Evolutionary conservation across 2,888 invertebrate genomes (phyloP).

Genomic region (Xylophagus ater): DNA sequence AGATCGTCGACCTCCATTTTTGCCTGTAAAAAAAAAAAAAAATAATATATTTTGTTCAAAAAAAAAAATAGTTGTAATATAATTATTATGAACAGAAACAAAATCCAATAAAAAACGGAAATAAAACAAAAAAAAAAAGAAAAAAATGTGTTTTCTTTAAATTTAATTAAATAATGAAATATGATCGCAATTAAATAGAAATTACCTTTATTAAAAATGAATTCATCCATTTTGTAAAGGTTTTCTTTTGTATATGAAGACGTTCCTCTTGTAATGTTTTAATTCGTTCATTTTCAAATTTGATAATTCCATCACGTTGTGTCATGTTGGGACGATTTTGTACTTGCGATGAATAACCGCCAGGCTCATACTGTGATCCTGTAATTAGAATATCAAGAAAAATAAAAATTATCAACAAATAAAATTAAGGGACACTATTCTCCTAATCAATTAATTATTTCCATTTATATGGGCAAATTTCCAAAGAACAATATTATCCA

Average conservation of each 20-base stretch:
- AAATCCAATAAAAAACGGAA: not conserved
- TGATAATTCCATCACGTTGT: slow-evolving; percentile 80
- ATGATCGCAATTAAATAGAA: slow-evolving; percentile 6
- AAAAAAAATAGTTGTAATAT: not conserved
- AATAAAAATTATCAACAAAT: not conserved
- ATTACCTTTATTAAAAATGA: slow-evolving; percentile 85
- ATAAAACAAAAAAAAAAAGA: not conserved
- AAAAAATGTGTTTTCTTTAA: slow-evolving; percentile 2
- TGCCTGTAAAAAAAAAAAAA: slow-evolving; percentile 50
- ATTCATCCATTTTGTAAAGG: slow-evolving; percentile 99
- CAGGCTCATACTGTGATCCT: slow-evolving; percentile 58
- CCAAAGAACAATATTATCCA: no score
- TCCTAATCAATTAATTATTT: not conserved
- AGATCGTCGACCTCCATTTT: slow-evolving; percentile 97
- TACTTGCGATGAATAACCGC: slow-evolving; percentile 50
- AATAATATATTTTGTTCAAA: slow-evolving; percentile 1
- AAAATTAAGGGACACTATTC: not conserved
- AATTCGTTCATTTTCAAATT: slow-evolving; percentile 94
- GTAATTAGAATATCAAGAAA: slow-evolving; percentile 19
- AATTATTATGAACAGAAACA: not conserved
- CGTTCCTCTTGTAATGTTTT: slow-evolving; percentile 95
- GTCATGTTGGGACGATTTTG: slow-evolving; percentile 72
- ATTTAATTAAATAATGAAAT: not conserved
- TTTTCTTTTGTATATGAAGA: slow-evolving; percentile 97
- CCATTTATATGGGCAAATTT: not conserved